Conservation (phyloP, 2,888 invertebrate genomes). For the Cinara cedri region DNA sequence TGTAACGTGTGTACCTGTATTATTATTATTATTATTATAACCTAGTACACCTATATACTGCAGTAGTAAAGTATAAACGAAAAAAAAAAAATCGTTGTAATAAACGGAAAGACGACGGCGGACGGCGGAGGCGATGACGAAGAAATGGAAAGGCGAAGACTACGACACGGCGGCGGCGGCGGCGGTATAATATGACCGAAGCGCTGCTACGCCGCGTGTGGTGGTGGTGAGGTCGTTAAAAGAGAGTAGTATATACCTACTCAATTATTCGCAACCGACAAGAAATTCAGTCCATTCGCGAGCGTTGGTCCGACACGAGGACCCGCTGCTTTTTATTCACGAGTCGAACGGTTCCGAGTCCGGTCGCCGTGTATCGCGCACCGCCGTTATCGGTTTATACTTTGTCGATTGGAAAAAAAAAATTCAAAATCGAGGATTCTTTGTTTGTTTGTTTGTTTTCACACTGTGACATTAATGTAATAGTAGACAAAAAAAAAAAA, state of each 20-base stretch:
- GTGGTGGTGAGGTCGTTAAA: constrained; percentile 49
- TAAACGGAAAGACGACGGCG: constrained; percentile 27
- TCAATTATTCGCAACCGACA: constrained; percentile 43
- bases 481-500: neutral
- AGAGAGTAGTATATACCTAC: constrained; percentile 36
- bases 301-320: constrained; percentile 55
- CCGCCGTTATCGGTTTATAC: neutral
- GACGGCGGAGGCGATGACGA: constrained; percentile 19
- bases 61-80: too few relatives aligned
- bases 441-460: too few relatives aligned
- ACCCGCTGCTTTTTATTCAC: constrained; percentile 32
- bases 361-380: neutral
- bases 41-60: too few relatives aligned
- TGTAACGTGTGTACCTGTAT: too few relatives aligned
- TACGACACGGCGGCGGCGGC: constrained; percentile 36
- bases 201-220: constrained; percentile 33
- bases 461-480: neutral
- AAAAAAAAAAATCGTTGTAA: constrained; percentile 5
- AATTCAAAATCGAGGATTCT: too few relatives aligned
- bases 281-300: constrained; percentile 55
- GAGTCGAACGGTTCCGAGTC: constrained; percentile 25
- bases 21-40: too few relatives aligned
- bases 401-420: too few relatives aligned
- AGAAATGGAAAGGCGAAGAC: constrained; percentile 52
- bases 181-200: constrained; percentile 28